Evolutionary conservation across 2,888 invertebrate species (phyloP), one percentile per base, ranked within the genome.

Genomic region (Acronicta psi): DNA sequence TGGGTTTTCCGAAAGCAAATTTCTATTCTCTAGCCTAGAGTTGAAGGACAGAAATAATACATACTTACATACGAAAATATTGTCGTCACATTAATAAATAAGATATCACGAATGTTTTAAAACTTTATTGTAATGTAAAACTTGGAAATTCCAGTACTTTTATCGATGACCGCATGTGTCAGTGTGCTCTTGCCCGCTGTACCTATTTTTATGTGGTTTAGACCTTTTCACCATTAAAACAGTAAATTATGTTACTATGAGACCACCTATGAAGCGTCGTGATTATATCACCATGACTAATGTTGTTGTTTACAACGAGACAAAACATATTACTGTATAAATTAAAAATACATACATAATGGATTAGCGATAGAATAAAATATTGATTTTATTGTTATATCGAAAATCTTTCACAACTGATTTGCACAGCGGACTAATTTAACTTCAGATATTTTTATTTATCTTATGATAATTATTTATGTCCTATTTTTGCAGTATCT

Each of bases 401-500:
- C 5, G 34, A 34, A n/a, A n/a, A n/a, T n/a, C n/a, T n/a, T n/a
- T n/a, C n/a, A n/a, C n/a, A n/a, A n/a, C n/a, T n/a, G n/a, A n/a
- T n/a, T n/a, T n/a, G n/a, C n/a, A n/a, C n/a, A n/a, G n/a, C n/a
- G n/a, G n/a, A n/a, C n/a, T n/a, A n/a, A n/a, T n/a, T n/a, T n/a
- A n/a, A n/a, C n/a, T n/a, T n/a, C n/a, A n/a, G n/a, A n/a, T n/a
- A n/a, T n/a, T n/a, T n/a, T n/a, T n/a, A n/a, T n/a, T n/a, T n/a
- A n/a, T n/a, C n/a, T n/a, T n/a, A n/a, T n/a, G n/a, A n/a, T n/a
- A n/a, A n/a, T n/a, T n/a, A n/a, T 11, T 18, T 18, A 40, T 6
- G 37, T 5, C 7, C 47, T 44, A 44, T 13, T 50, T 34, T 11
- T 29, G 11, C 45, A 50, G 14, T 29, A 17, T 5, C 8, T n/a